These are phyloP conservation scores for Pteruthius melanotis DNA, from an alignment of 2,113 vertebrate species.

Conservation along the genomic window DNA sequence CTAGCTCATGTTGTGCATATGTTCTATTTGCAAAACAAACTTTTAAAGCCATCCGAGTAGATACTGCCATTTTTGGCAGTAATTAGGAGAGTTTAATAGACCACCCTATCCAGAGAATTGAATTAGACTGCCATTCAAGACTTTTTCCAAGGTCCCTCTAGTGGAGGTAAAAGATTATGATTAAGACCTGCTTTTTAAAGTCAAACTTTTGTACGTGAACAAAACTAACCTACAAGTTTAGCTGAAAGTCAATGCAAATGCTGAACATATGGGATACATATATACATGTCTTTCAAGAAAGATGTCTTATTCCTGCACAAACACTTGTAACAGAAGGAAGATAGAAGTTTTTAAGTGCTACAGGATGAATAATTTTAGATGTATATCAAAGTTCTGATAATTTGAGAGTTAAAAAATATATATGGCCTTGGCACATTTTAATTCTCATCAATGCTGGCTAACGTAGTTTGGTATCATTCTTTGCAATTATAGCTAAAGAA, in stretches of 20 bases:
- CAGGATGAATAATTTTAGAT: background rate
- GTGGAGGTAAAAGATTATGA: background rate
- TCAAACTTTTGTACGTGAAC: background rate
- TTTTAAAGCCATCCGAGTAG: background rate
- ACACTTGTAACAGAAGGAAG: background rate
- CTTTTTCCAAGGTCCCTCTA: background rate
- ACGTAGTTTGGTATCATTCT: background rate
- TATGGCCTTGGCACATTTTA: background rate
- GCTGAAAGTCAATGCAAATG: background rate
- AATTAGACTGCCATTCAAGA: constrained; percentile 26
- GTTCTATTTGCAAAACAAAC: background rate
- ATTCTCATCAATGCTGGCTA: background rate
- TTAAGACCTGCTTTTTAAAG: constrained; percentile 13
- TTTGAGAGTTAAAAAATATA: background rate
- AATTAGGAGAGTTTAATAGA: constrained; percentile 3
- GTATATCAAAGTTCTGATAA: background rate
- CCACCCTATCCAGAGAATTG: background rate
- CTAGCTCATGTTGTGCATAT: background rate
- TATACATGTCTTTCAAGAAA: background rate
- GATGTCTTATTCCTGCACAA: background rate
- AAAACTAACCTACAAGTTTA: constrained; percentile 34
- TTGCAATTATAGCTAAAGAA: background rate
- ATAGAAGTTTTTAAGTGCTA: background rate
- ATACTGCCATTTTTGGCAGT: background rate
- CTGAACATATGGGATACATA: background rate